A percentile compares a stretch with the other conserved stretches of the same genome.
These are phyloP conservation scores for Notothenia rossii DNA, from an alignment of 2,113 vertebrate species.

Conservation along the genomic window DNA sequence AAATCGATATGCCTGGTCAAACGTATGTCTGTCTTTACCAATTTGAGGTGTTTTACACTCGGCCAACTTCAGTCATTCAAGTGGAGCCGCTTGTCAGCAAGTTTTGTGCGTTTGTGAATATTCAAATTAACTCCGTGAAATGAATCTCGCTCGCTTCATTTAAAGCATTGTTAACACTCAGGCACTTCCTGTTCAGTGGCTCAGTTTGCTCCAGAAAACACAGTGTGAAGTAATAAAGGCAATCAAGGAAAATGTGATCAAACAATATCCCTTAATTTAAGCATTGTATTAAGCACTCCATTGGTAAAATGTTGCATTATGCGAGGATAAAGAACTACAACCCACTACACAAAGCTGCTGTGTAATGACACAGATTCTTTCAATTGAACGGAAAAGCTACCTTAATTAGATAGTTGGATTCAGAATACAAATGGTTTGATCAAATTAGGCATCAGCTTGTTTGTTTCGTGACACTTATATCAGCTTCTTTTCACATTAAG, in stretches of 20 bases:
- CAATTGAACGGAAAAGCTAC: conserved; percentile 1
- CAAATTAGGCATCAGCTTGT: conserved; percentile 36
- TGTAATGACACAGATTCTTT: conserved; percentile 18
- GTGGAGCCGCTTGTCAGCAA: conserved; percentile 15
- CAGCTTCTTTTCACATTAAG: conserved; percentile 43
- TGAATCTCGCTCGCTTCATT: conserved; percentile 51
- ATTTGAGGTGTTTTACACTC: conserved; percentile 12
- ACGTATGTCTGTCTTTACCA: not conserved
- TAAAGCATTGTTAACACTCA: conserved; percentile 39
- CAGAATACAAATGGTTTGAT: conserved; percentile 34
- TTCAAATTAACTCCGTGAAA: conserved; percentile 34
- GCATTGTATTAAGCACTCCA: conserved; percentile 15
- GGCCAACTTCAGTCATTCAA: conserved; percentile 1
- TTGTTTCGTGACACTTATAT: conserved; percentile 45
- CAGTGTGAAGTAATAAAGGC: conserved; percentile 15
- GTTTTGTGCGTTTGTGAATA: conserved; percentile 22
- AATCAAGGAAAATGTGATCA: conserved; percentile 40
- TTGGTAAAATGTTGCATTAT: conserved; percentile 24
- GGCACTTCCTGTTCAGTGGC: conserved; percentile 27
- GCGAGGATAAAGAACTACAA: conserved; percentile 9
- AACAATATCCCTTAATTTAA: conserved; percentile 30
- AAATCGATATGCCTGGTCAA: not conserved
- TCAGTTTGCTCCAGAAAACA: conserved; percentile 44
- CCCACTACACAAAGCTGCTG: not conserved
- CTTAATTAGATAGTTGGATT: conserved; percentile 31